A percentile compares a stretch with the other conserved stretches of the same genome.
Evolutionary conservation across 2,888 invertebrate genomes (phyloP).

Genomic region (Tuta absoluta): DNA sequence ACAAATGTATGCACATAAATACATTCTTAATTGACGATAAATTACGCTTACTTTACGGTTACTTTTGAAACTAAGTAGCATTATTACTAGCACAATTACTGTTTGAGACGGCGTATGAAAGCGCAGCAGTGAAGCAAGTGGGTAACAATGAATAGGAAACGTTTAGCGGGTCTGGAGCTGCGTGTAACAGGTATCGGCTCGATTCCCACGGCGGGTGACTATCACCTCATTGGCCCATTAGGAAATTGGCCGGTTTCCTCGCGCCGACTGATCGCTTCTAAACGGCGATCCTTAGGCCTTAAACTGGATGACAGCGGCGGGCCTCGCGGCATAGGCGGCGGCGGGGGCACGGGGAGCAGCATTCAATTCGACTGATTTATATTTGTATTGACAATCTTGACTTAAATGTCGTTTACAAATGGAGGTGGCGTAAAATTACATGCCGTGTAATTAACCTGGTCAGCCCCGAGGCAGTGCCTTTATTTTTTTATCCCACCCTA

Average conservation of each 20-base stretch:
- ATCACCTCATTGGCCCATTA: constrained; percentile 68
- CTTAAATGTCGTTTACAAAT: too few species aligned
- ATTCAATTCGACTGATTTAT: too few species aligned
- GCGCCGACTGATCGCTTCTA: constrained; percentile 57
- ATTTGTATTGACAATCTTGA: too few species aligned
- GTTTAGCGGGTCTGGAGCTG: constrained; percentile 17
- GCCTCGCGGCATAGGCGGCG: too few species aligned
- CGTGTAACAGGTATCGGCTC: constrained; percentile 52
- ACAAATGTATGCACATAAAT: constrained; percentile 21
- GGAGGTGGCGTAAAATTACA: too few species aligned
- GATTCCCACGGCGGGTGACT: constrained; percentile 67
- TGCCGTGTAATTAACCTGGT: too few species aligned
- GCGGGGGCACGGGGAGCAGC: too few species aligned
- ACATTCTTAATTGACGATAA: constrained; percentile 9
- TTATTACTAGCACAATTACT: neutral
- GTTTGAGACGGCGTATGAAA: constrained; percentile 10
- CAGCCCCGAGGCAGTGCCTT: too few species aligned
- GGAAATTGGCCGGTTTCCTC: constrained; percentile 62
- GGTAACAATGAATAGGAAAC: constrained; percentile 24
- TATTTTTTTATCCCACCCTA: too few species aligned
- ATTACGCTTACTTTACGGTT: neutral
- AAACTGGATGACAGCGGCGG: too few species aligned
- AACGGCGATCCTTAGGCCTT: constrained; percentile 55
- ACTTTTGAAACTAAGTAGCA: constrained; percentile 2
- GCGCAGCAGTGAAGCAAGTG: constrained; percentile 13